phyloP scores from a whole-genome alignment of 2,888 invertebrate genomes.

The Scaptomyza cyrtandrae region DNA sequence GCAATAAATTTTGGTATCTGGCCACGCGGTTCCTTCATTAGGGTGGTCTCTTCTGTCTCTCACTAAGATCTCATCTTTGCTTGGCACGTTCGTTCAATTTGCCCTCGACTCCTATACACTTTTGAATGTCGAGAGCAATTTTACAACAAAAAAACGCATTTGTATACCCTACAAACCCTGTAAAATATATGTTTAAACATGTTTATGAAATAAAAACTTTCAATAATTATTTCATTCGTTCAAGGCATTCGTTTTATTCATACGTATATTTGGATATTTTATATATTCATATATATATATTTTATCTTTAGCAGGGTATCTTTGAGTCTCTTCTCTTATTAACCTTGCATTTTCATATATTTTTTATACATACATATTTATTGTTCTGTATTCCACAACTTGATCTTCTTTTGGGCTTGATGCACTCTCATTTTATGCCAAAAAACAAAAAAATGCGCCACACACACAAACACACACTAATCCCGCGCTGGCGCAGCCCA shows the following conservation, averaged over 20 bases:
- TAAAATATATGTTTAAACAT: neutral
- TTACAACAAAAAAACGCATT: constrained; percentile 77
- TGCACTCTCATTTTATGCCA: constrained; percentile 67
- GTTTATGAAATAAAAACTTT: neutral
- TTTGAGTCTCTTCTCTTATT: neutral
- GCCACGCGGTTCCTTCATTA: constrained; percentile 32
- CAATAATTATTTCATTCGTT: no score
- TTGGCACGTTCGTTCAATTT: constrained; percentile 69
- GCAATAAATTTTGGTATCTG: constrained; percentile 61
- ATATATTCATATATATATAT: neutral
- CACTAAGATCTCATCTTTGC: constrained; percentile 35
- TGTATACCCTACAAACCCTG: constrained; percentile 18
- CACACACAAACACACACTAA: constrained; percentile 51
- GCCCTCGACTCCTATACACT: constrained; percentile 18
- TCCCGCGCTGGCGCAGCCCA: constrained; percentile 78
- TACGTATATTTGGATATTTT: neutral
- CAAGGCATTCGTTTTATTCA: neutral
- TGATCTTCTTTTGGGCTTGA: constrained; percentile 29
- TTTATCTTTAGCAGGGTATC: neutral
- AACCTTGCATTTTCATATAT: neutral
- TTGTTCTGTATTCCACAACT: constrained; percentile 5
- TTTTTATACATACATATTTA: constrained; percentile 6
- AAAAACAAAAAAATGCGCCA: constrained; percentile 48
- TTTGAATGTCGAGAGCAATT: constrained; percentile 40
- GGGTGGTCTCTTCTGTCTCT: constrained; percentile 55